Evolutionary conservation across 2,888 invertebrate species (phyloP).

Genomic region (Melieria omissa): DNA sequence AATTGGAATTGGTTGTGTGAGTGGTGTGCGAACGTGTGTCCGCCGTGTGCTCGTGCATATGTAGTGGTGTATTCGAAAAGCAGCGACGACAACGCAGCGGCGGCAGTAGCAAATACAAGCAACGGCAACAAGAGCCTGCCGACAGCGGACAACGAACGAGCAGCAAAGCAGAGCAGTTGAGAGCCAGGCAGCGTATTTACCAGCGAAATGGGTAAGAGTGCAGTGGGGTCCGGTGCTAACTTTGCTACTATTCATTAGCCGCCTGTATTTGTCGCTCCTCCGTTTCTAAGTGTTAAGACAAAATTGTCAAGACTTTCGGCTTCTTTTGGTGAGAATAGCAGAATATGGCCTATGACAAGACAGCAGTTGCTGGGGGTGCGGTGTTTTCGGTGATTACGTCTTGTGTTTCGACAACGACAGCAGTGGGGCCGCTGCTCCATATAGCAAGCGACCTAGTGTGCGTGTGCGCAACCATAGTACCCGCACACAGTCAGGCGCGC

Average conservation of each 20-base stretch:
- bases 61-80: conserved; percentile 23
- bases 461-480: conserved; percentile 23
- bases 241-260: background rate
- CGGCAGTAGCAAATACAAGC: background rate
- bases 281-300: no score
- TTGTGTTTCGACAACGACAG: no score
- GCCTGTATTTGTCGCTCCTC: no score
- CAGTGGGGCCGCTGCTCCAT: no score
- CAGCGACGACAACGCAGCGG: conserved; percentile 2
- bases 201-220: conserved; percentile 23
- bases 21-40: conserved; percentile 24
- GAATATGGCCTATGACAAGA: no score
- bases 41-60: background rate
- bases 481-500: conserved; percentile 37
- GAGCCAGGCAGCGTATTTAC: conserved; percentile 7
- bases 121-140: no score
- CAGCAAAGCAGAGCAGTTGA: conserved; percentile 4
- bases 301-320: no score
- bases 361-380: no score
- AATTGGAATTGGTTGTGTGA: conserved; percentile 28
- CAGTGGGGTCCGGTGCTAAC: conserved; percentile 3
- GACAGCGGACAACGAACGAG: no score
- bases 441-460: conserved; percentile 17
- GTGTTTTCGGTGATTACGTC: no score
- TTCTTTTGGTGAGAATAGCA: no score